Conservation (phyloP, 2,113 vertebrate species). For the Rafetus swinhoei region DNA sequence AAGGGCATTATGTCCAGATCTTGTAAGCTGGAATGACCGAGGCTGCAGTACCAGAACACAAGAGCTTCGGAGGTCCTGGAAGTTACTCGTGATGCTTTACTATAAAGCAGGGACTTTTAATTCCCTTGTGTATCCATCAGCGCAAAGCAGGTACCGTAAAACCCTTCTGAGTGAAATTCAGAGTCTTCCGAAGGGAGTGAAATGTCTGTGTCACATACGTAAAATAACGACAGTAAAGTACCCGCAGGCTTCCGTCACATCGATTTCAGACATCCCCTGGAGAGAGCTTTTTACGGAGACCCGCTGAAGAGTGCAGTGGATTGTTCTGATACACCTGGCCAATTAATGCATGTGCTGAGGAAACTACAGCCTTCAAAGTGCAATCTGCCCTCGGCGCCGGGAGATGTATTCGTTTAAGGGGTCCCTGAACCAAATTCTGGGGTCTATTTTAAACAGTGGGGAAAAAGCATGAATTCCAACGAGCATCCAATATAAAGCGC, state of each 20-base stretch:
- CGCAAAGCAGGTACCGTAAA: not conserved
- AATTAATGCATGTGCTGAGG: not conserved
- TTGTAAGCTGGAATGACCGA: not conserved
- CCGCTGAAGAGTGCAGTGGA: not conserved
- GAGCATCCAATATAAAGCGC: slow-evolving; percentile 38
- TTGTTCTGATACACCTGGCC: not conserved
- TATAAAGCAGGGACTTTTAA: not conserved
- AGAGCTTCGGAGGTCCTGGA: not conserved
- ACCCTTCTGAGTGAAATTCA: not conserved
- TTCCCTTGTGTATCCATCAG: not conserved
- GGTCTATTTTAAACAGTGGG: slow-evolving; percentile 27
- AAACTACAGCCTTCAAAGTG: not conserved
- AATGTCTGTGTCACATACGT: not conserved
- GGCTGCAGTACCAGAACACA: slow-evolving; percentile 2
- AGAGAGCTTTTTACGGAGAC: not conserved
- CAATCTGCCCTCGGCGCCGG: not conserved
- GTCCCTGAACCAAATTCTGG: slow-evolving; percentile 37
- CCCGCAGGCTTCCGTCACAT: not conserved
- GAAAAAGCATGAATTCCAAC: slow-evolving; percentile 16
- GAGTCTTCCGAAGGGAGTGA: not conserved
- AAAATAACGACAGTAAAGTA: not conserved
- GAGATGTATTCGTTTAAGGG: slow-evolving; percentile 50
- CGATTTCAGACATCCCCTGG: not conserved
- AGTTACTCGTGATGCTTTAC: not conserved
- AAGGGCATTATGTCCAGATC: not conserved